Conservation (phyloP, 2,797 vertebrate species). For the Coendou prehensilis region DNA sequence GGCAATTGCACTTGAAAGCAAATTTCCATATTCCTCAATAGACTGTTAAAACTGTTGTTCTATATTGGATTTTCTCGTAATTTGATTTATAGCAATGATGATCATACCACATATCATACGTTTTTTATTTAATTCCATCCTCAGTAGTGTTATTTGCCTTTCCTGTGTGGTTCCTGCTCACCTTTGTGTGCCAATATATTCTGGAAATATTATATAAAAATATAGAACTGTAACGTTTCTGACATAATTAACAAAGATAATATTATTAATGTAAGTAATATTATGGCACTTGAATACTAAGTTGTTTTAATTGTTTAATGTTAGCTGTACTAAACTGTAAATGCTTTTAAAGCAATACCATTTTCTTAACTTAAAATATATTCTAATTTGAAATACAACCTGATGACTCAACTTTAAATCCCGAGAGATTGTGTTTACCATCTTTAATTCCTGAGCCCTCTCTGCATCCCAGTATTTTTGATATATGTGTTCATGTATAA, state of each 20-base stretch:
- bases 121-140: conserved; percentile 36
- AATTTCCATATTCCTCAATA: background rate
- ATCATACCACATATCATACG: background rate
- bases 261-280: background rate
- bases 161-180: background rate
- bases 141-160: background rate
- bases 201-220: conserved; percentile 22
- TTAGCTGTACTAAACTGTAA: conserved; percentile 4
- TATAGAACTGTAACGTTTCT: background rate
- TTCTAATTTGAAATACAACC: conserved; percentile 26
- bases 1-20: background rate
- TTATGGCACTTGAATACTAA: background rate
- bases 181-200: background rate
- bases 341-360: background rate
- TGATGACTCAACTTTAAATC: background rate
- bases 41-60: background rate
- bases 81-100: conserved; percentile 16
- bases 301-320: background rate
- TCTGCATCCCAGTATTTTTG: background rate
- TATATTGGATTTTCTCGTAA: background rate
- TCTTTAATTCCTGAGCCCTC: background rate
- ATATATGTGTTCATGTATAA: background rate
- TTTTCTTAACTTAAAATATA: conserved; percentile 16
- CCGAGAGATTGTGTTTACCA: conserved; percentile 4
- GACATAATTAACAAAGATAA: background rate